Conservation (phyloP, 2,797 vertebrate species). For the Anableps anableps region DNA sequence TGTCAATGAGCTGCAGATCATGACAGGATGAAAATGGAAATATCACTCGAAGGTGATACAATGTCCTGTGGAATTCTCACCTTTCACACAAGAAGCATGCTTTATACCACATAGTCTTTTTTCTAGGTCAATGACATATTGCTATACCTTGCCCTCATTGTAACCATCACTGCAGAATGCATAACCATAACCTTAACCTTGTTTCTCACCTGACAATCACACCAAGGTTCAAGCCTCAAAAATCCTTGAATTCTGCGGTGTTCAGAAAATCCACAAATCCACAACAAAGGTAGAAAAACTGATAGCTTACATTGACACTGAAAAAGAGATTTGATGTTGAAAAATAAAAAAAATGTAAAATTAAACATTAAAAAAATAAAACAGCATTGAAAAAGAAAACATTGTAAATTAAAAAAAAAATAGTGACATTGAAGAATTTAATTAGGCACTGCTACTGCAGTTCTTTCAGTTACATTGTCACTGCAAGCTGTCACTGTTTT, state of each 20-base stretch:
- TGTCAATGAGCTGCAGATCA: neutral
- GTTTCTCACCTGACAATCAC: neutral
- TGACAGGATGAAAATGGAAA: neutral
- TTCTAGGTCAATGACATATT: neutral
- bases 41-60: neutral
- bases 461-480: no score
- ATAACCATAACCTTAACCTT: neutral
- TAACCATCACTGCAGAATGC: neutral
- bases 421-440: no score
- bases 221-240: neutral
- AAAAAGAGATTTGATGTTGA: no score
- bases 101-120: neutral
- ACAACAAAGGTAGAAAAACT: neutral
- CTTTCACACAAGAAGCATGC: conserved; percentile 1
- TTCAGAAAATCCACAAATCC: neutral
- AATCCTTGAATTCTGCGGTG: neutral
- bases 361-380: no score
- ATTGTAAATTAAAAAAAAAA: no score
- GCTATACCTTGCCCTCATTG: neutral
- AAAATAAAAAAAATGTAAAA: no score
- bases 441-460: no score
- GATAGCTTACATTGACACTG: no score
- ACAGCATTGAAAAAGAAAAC: no score
- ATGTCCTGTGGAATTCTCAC: neutral
- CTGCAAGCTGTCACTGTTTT: no score